phyloP scores from a whole-genome alignment of 2,113 vertebrate species.

The Bombycilla garrulus region DNA sequence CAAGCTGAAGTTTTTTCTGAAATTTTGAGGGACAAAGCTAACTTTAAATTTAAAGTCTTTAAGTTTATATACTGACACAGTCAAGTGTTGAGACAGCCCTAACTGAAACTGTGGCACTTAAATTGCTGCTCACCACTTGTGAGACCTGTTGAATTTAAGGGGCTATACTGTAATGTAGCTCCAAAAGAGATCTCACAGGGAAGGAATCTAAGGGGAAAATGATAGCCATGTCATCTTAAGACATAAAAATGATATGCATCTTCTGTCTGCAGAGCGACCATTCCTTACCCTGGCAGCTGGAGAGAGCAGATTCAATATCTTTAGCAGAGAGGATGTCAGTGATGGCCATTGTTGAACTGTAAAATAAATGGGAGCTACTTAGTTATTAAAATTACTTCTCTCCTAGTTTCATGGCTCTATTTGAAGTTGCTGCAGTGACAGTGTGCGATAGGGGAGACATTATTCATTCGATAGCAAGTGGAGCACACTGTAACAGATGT shows the following conservation, averaged over 20 bases:
- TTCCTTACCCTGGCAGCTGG: slow-evolving; percentile 76
- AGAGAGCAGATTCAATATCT: slow-evolving; percentile 74
- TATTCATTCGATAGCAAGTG: slow-evolving; percentile 2
- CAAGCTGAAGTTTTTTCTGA: background rate
- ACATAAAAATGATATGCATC: slow-evolving; percentile 56
- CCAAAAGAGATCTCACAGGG: slow-evolving; percentile 23
- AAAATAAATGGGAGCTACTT: slow-evolving; percentile 43
- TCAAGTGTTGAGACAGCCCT: background rate
- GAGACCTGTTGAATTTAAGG: background rate
- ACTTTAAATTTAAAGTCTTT: background rate
- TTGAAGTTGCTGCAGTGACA: slow-evolving; percentile 54
- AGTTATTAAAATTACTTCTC: slow-evolving; percentile 18
- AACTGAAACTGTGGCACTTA: background rate
- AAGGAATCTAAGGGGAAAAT: slow-evolving; percentile 43
- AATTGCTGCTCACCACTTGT: background rate
- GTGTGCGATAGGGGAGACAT: slow-evolving; percentile 5
- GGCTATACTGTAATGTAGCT: background rate
- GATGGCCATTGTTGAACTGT: slow-evolving; percentile 68
- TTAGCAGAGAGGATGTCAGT: slow-evolving; percentile 73
- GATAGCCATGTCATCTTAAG: slow-evolving; percentile 45
- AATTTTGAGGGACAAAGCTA: background rate
- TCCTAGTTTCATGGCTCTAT: background rate
- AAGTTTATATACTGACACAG: background rate
- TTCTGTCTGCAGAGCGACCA: slow-evolving; percentile 25
- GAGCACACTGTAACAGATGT: slow-evolving; percentile 9